A percentile compares a stretch with the other conserved stretches of the same genome.
These are phyloP conservation scores for Chrysotoxum bicinctum DNA, from an alignment of 2,888 invertebrate species.

Conservation along the genomic window DNA sequence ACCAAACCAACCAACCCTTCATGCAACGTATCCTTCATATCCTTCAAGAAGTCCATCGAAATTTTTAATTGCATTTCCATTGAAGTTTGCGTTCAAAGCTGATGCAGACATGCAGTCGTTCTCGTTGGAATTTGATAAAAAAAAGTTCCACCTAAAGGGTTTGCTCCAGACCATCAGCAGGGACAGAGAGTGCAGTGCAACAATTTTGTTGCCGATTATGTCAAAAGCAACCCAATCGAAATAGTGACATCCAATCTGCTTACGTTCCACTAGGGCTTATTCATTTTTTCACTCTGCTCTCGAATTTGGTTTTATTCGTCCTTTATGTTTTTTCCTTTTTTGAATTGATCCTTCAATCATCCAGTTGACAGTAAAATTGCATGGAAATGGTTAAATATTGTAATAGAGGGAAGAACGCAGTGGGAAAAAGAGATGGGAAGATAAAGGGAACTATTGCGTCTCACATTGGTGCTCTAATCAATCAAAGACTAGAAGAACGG, in stretches of 20 bases:
- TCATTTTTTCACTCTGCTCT: background rate
- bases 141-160: background rate
- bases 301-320: slow-evolving; percentile 1
- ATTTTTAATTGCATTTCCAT: slow-evolving; percentile 58
- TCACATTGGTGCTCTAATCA: background rate
- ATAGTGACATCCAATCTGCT: slow-evolving; percentile 47
- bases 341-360: slow-evolving; percentile 50
- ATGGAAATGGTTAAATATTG: slow-evolving; percentile 12
- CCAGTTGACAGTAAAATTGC: slow-evolving; percentile 23
- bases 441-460: background rate
- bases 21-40: background rate
- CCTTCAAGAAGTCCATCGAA: slow-evolving; percentile 47
- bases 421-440: background rate
- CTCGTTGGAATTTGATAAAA: slow-evolving; percentile 1
- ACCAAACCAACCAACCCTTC: background rate
- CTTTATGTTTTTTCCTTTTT: background rate
- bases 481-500: background rate
- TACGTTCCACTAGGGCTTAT: slow-evolving; percentile 19
- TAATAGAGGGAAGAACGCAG: background rate
- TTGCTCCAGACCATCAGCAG: background rate
- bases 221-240: slow-evolving; percentile 52
- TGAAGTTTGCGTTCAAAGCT: slow-evolving; percentile 8
- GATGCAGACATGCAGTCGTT: slow-evolving; percentile 10
- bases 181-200: background rate
- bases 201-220: slow-evolving; percentile 12